These are phyloP conservation scores for Simalia tracyae DNA, from an alignment of 2,797 vertebrate species.

Conservation along the genomic window DNA sequence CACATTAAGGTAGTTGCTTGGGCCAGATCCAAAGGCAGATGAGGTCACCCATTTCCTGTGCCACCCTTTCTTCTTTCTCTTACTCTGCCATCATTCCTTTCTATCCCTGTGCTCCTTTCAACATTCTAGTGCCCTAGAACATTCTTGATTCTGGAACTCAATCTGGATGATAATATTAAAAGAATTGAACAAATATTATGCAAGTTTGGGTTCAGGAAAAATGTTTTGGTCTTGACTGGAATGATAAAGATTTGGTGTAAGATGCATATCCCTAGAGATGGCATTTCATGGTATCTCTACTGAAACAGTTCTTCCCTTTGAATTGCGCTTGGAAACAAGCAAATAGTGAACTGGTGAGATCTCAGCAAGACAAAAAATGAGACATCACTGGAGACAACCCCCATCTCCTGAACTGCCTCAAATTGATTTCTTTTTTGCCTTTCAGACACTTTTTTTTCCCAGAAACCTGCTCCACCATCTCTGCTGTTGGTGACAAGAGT, in stretches of 20 bases:
- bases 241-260: neutral
- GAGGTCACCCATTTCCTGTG: too few species aligned
- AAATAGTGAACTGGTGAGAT: neutral
- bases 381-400: neutral
- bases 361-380: neutral
- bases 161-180: neutral
- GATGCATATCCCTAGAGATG: neutral
- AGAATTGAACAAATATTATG: neutral
- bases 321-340: neutral
- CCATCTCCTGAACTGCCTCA: neutral
- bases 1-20: neutral
- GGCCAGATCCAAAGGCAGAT: neutral
- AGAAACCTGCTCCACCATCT: neutral
- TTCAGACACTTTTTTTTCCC: neutral
- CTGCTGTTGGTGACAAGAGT: neutral
- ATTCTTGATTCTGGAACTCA: neutral
- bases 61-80: neutral
- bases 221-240: neutral
- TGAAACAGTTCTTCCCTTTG: neutral
- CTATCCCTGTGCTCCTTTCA: neutral
- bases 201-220: neutral
- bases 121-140: neutral
- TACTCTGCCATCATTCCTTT: neutral
- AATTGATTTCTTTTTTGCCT: neutral
- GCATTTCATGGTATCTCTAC: neutral